phyloP scores from a whole-genome alignment of 2,113 vertebrate genomes.

The Columbina picui region DNA sequence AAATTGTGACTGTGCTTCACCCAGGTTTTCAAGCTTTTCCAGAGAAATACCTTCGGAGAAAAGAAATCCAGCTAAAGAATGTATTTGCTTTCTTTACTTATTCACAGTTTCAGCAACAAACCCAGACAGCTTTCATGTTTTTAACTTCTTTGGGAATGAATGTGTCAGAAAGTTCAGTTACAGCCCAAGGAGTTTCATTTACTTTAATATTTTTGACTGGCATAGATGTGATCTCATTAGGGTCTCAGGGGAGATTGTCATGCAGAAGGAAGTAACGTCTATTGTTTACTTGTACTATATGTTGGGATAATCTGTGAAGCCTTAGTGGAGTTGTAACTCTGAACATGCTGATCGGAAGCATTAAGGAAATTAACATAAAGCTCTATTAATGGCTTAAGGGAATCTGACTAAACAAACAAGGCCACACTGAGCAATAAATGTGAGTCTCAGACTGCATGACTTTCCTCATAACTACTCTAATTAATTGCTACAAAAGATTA shows the following conservation, averaged over 20 bases:
- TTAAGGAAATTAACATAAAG: slow-evolving; percentile 62
- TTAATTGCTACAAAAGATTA: slow-evolving; percentile 74
- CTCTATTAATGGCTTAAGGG: slow-evolving; percentile 71
- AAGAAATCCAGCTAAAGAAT: slow-evolving; percentile 31
- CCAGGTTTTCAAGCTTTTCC: slow-evolving; percentile 51
- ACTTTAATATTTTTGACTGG: background rate
- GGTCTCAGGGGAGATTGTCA: background rate
- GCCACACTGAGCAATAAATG: slow-evolving; percentile 67
- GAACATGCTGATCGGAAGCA: slow-evolving; percentile 37
- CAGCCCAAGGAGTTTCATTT: background rate
- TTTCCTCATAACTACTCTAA: slow-evolving; percentile 72
- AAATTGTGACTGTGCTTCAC: slow-evolving; percentile 48
- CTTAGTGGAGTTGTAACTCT: slow-evolving; percentile 6
- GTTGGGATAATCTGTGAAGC: slow-evolving; percentile 26
- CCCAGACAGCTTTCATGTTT: background rate
- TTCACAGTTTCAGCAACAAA: background rate
- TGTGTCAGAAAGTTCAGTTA: background rate
- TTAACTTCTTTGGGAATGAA: slow-evolving; percentile 14
- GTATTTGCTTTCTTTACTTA: slow-evolving; percentile 13
- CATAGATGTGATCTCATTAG: slow-evolving; percentile 28
- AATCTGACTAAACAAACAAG: slow-evolving; percentile 71
- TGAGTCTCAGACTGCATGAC: slow-evolving; percentile 49
- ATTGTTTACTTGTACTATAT: background rate
- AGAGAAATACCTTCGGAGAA: slow-evolving; percentile 43
- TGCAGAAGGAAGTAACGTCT: background rate